These are phyloP conservation scores for Calephelis virginiensis DNA, from an alignment of 1,140 invertebrate species.

Conservation along the genomic window DNA sequence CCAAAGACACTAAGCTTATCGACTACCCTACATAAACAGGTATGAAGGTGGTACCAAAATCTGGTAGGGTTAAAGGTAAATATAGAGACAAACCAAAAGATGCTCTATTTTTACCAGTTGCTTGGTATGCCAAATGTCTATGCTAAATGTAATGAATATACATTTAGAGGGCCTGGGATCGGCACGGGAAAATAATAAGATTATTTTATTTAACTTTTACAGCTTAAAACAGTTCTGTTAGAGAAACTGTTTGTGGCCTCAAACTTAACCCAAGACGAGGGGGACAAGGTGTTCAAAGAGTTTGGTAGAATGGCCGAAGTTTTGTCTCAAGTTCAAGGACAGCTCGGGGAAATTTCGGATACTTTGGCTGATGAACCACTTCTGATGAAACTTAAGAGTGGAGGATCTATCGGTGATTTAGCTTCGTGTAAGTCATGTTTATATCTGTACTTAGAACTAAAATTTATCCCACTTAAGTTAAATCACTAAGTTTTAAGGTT, in stretches of 20 bases:
- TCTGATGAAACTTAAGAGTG: conserved; percentile 48
- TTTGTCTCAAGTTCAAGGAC: conserved; percentile 64
- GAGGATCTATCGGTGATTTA: conserved; percentile 44
- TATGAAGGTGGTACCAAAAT: too few relatives aligned
- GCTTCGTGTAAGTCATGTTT: conserved; percentile 39
- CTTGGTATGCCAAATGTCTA: too few relatives aligned
- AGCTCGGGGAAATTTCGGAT: conserved; percentile 46
- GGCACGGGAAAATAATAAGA: not conserved
- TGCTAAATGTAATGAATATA: too few relatives aligned
- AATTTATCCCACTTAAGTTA: too few relatives aligned
- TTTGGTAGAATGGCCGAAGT: conserved; percentile 69
- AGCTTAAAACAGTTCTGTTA: conserved; percentile 58
- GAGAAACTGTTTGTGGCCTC: conserved; percentile 74
- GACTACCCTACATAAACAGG: too few relatives aligned
- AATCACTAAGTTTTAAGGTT: too few relatives aligned
- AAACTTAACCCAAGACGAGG: conserved; percentile 73
- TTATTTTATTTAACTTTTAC: conserved; percentile 19
- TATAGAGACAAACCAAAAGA: too few relatives aligned
- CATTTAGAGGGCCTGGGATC: not conserved
- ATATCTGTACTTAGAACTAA: too few relatives aligned
- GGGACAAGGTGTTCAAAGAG: conserved; percentile 63
- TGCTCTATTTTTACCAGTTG: too few relatives aligned
- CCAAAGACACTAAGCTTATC: too few relatives aligned
- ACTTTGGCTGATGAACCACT: conserved; percentile 55
- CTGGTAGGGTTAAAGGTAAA: too few relatives aligned